Evolutionary conservation across 2,113 vertebrate species (phyloP).

Genomic region (Falcunculus frontatus): DNA sequence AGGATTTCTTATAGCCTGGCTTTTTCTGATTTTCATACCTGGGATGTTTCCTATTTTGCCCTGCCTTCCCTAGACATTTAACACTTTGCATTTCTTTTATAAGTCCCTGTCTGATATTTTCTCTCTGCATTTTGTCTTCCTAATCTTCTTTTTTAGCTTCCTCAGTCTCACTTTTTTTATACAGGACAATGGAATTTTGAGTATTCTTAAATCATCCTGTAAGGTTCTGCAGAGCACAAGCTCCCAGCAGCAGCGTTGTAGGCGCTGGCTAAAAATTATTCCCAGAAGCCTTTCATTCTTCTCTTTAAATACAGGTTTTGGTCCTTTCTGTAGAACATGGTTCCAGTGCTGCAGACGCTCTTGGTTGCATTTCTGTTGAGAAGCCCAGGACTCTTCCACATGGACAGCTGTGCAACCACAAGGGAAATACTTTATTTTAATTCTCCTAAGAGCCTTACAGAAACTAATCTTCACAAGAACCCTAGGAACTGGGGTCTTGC

Average conservation of each 20-base stretch:
- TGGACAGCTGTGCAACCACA: not conserved
- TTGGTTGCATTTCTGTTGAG: not conserved
- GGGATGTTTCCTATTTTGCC: not conserved
- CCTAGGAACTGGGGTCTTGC: not conserved
- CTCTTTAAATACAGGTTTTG: not conserved
- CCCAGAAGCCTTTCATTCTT: not conserved
- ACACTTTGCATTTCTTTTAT: not conserved
- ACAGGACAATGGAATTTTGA: not conserved
- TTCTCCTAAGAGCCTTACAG: not conserved
- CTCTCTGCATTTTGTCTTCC: not conserved
- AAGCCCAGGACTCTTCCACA: not conserved
- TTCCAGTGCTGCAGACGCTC: not conserved
- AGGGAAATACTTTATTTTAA: constrained; percentile 3
- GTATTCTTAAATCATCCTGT: not conserved
- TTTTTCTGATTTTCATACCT: constrained; percentile 21
- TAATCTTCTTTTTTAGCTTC: not conserved
- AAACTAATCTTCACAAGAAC: not conserved
- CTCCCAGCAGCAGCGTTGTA: not conserved
- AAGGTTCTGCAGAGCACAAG: not conserved
- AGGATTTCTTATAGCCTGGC: not conserved
- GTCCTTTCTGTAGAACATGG: not conserved
- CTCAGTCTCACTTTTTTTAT: not conserved
- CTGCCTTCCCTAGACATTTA: not conserved
- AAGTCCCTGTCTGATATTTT: not conserved
- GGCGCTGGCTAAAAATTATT: not conserved